Evolutionary conservation across 2,113 vertebrate genomes (phyloP), one percentile per base, ranked within the genome.

Genomic region (Tenrec ecaudatus): DNA sequence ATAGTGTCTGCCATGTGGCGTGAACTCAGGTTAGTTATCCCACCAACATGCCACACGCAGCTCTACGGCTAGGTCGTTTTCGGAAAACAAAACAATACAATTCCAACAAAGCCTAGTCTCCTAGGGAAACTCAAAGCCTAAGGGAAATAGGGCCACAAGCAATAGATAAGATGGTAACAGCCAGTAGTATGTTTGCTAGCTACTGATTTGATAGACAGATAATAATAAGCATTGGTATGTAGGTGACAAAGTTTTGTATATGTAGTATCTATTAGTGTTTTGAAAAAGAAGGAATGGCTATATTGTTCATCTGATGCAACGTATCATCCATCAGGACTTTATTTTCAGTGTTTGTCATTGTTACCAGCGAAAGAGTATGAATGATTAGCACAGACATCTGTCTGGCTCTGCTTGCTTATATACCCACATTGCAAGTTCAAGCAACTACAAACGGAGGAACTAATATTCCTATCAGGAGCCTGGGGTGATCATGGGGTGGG

Each of bases 291-390:
- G 22, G 15, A 71, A 73, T 64, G 80, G 38, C 53, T 73, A n/a
- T 31, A 23, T 0, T 58, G 33, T 66, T 1, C 38, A 84, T 75
- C 14, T 71, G 60, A 16, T 68, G 73, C 36, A 80, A 53, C 22
- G 15, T 92, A 5, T 77, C 29, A 93, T 66, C 60, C 85, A 93
- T 73, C 75, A 95, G 93, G 85, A 25, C 68, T 90, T 95, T 86
- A 91, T 90, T 91, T 95, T 97, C 76, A 88, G 23, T 75, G 8
- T 76, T 69, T 57, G 64, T 6, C 53, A 87, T 57, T 62, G n/a
- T 22, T 94, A 80, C 66, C 82, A 91, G 94, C 93, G 93, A 88
- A 82, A 91, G 57, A 47, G n/a, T 25, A 92, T 75, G 58, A 87
- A 86, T 90, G 62, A 90, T 92, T 92, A 95, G 85, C 57, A 87